Conservation (phyloP, 1,140 invertebrate genomes). For the Brachionus rubens region DNA sequence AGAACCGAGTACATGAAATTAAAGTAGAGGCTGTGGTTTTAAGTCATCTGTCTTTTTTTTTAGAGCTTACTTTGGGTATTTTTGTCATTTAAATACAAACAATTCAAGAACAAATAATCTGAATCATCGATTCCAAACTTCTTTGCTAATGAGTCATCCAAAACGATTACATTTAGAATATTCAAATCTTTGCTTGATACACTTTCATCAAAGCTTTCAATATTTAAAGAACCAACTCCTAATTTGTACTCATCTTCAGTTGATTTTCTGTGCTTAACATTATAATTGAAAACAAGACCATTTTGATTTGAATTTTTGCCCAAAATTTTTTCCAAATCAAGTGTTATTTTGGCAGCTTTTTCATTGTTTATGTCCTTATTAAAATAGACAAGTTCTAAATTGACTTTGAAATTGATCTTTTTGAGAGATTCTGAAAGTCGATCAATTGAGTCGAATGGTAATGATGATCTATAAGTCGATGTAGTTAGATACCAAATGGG, state of each 20-base stretch:
- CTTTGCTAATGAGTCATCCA: not conserved
- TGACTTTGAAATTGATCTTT: not conserved
- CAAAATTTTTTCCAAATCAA: not conserved
- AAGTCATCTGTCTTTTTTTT: not conserved
- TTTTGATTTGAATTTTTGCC: not conserved
- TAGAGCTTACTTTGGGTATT: not conserved
- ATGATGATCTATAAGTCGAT: not conserved
- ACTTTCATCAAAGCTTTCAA: not conserved
- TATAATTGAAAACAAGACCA: not conserved
- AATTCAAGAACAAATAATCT: not conserved
- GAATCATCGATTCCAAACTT: not conserved
- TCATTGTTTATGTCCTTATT: not conserved
- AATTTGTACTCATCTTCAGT: not conserved
- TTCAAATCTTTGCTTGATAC: not conserved
- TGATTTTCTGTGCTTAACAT: not conserved
- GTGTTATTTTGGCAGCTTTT: not conserved
- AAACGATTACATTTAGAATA: not conserved
- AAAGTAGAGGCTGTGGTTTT: too few relatives aligned
- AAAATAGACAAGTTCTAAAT: not conserved
- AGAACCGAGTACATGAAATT: too few relatives aligned
- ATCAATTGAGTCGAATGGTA: constrained; percentile 40
- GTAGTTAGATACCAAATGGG: constrained; percentile 39
- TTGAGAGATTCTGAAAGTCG: not conserved
- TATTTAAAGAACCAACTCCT: not conserved
- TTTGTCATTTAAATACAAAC: not conserved